Base-by-base conservation (phyloP, 1,140 invertebrate genomes). In the Zaprionus gabonicus region DNA sequence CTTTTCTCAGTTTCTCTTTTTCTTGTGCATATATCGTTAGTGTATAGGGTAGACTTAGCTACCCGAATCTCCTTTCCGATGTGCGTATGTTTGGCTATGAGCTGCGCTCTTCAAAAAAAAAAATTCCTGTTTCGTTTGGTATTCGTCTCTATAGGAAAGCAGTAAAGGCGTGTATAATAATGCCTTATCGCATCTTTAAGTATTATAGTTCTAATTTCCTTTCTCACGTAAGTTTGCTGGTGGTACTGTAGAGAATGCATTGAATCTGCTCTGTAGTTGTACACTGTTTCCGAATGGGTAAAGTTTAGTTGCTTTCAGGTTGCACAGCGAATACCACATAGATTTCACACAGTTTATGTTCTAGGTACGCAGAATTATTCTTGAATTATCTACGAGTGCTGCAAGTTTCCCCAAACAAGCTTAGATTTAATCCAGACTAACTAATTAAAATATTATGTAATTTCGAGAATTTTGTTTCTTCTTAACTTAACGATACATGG, bases 341-440 rank as follows among this genome's bases (percentile, higher is more conserved):
- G 44, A 78, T 67, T 66, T 56, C 53, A 36, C 62, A 72, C 60
- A 79, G 20, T 71, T 67, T 77, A 63, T 63, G 64, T 64, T 55
- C 63, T 78, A 86, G 74, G 81, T 81, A 83, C 81, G 68, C 70
- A 81, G 69, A 84, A 76, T 82, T 67, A 76, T 70, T 74, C 41
- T 83, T 58, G 53, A 46, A 67, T 69, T 83, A 25, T 49, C 67
- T 83, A 76, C 71, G 28, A 57, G 81, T 66, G 81, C 81, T 76
- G 81, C 81, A 84, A 83, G 80, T 53, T 23, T 69, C 34, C 41
- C 62, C 34, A 46, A 46, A 46, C 9, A 57, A 59, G 38, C 55
- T 64, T 59, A 75, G 38, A 70, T 58, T 67, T n/a, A 20, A 2
- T 2, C 3, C 12, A 23, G 36, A 58, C 55, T 68, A 71, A 65